Evolutionary conservation across 2,888 invertebrate species (phyloP).

Genomic region (Myopa tessellatipennis): DNA sequence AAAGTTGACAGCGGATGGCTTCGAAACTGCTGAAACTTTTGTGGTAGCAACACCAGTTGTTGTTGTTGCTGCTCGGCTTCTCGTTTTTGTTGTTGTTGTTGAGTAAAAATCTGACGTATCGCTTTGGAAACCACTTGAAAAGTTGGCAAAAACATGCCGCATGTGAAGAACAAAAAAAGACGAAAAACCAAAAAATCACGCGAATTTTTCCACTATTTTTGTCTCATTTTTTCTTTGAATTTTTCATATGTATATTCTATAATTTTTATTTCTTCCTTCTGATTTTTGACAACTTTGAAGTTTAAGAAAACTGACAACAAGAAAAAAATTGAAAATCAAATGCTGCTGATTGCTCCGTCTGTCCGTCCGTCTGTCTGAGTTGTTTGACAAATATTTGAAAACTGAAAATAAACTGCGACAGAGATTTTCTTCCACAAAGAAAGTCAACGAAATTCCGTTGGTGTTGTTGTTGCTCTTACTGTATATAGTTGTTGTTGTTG

Average conservation of each 20-base stretch:
- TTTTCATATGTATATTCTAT: not conserved
- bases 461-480: too few species aligned
- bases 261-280: not conserved
- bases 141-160: slow-evolving; percentile 58
- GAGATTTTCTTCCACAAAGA: not conserved
- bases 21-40: not conserved
- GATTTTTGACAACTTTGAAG: not conserved
- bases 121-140: slow-evolving; percentile 56
- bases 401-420: slow-evolving; percentile 22
- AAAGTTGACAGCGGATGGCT: not conserved
- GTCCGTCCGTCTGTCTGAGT: not conserved
- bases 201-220: not conserved
- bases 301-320: not conserved
- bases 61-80: slow-evolving; percentile 29
- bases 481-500: too few species aligned
- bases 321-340: not conserved
- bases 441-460: not conserved
- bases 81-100: slow-evolving; percentile 32
- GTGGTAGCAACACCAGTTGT: not conserved
- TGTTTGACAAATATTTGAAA: slow-evolving; percentile 26
- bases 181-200: not conserved
- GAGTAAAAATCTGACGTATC: slow-evolving; percentile 55
- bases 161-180: not conserved
- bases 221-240: too few species aligned
- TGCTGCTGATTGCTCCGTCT: not conserved